Evolutionary conservation across 2,797 vertebrate genomes (phyloP), one percentile per base, ranked within the genome.

Genomic region (Apodemus agrarius): DNA sequence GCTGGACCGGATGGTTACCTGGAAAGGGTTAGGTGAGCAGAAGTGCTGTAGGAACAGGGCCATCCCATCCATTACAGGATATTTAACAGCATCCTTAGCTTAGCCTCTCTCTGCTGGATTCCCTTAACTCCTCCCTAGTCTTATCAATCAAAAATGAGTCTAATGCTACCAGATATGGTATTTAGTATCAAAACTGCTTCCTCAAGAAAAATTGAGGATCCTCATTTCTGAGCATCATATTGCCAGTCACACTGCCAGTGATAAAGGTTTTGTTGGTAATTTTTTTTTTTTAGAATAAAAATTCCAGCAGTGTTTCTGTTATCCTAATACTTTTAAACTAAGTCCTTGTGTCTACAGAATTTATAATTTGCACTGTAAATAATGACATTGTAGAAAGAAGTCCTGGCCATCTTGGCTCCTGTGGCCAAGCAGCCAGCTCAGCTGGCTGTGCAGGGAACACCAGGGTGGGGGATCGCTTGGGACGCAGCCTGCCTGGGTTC

Each of bases 291-390:
- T 67, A 59, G 74, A 92, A 94, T 89, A 72, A 91, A 95, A 95
- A 94, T 93, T 65, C 63, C 72, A 67, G 1, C 52, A 76, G 19
- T 65, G 12, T 87, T 57, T 88, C 65, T 91, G 22, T 82, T 86
- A 31, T 43, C 87, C 89, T 40, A 91, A 95, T 89, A 82, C 26
- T n/a, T 94, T 94, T 61, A 3, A 69, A 13, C 69, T 17, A 24
- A 69, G 29, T 92, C 89, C 57, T 34, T 19, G 40, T 21, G 59
- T 96, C 87, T 72, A n/a, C 22, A 90, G 80, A 82, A 88, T 92
- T 88, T 78, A 90, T 57, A 75, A 88, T 52, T 52, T 89, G 54
- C 61, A 26, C 84, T 74, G 49, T 92, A 92, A 96, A 88, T 85
- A 96, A 94, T 24, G 63, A 69, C 37, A 29, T 34, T 89, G 86